Percentiles rank a stretch among this genome's conserved stretches.
These are phyloP conservation scores for Zaprionus lineosus DNA, from an alignment of 2,888 invertebrate genomes.

Conservation along the genomic window DNA sequence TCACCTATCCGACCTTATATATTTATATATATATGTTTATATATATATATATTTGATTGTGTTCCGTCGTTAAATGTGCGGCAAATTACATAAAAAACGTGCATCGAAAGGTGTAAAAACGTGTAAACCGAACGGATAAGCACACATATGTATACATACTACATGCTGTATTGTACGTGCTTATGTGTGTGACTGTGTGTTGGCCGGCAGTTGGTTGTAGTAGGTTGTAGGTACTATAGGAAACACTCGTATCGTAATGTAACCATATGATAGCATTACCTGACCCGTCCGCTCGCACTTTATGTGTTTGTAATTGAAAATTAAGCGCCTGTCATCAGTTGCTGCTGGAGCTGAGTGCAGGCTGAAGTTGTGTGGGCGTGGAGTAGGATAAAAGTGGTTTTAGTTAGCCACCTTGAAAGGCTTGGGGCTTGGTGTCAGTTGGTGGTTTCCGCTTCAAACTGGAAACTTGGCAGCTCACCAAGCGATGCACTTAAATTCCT, in stretches of 20 bases:
- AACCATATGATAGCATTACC: conserved; percentile 59
- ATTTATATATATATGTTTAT: neutral
- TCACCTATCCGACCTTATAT: neutral
- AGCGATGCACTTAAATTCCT: conserved; percentile 65
- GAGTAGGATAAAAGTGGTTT: conserved; percentile 1
- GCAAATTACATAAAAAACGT: conserved; percentile 57
- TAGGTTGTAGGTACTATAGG: too few relatives aligned
- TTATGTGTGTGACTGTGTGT: conserved; percentile 10
- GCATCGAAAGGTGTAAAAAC: conserved; percentile 42
- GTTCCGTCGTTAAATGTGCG: conserved; percentile 31
- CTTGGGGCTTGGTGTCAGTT: neutral
- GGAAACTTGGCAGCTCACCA: conserved; percentile 66
- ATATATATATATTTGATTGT: conserved; percentile 43
- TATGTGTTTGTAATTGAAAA: conserved; percentile 72
- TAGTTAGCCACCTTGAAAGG: neutral
- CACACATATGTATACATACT: neutral
- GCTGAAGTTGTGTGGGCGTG: neutral
- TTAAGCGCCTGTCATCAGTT: conserved; percentile 67
- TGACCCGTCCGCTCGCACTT: conserved; percentile 42
- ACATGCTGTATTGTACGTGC: neutral
- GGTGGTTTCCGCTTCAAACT: conserved; percentile 56
- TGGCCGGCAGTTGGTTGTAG: too few relatives aligned
- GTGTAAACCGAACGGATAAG: conserved; percentile 8
- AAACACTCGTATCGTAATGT: conserved; percentile 20
- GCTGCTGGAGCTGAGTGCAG: neutral